Evolutionary conservation across 1,140 invertebrate species (phyloP).

Genomic region (fruit fly (Drosophila melanogaster)): Release_6_plus_ISO1_MT NT_033777.3:7236001-7236500

Average conservation of each 20-base stretch:
- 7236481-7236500: conserved; percentile 79
- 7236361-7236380: conserved; percentile 33
- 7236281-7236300: conserved; percentile 33
- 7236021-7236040: conserved; percentile 47
- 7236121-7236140: conserved; percentile 62
- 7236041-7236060: conserved; percentile 47
- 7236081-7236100: conserved; percentile 39
- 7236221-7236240: conserved; percentile 43
- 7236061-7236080: conserved; percentile 36
- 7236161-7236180: conserved; percentile 54
- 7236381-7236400: conserved; percentile 20
- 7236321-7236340: conserved; percentile 65
- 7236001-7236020: conserved; percentile 72
- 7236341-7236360: conserved; percentile 42
- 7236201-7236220: conserved; percentile 65
- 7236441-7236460: conserved; percentile 54
- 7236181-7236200: conserved; percentile 57
- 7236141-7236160: conserved; percentile 43
- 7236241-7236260: conserved; percentile 25
- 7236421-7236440: conserved; percentile 52
- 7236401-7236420: conserved; percentile 46
- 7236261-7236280: conserved; percentile 34
- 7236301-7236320: conserved; percentile 64
- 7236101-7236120: conserved; percentile 65
- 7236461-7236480: conserved; percentile 73